Base-by-base conservation (phyloP, 2,888 invertebrate species). In the Hedya salicella region DNA sequence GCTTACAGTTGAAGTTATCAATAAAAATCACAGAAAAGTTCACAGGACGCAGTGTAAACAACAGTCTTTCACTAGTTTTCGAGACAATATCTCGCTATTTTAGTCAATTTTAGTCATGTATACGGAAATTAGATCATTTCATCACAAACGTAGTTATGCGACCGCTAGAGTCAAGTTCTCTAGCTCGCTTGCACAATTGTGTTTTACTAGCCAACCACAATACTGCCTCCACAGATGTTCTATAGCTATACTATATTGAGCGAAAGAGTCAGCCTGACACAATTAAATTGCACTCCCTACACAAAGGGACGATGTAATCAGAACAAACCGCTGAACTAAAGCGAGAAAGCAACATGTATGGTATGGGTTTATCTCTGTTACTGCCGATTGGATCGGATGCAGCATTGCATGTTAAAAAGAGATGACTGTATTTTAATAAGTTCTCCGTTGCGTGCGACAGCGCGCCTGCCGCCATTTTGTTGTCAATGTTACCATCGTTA, bases 111-210 rank as follows among this genome's bases (percentile, higher is more conserved):
- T 14, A 54, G 66, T 62, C 50, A 46, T 62, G 57, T 68, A 71
- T 79, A 79, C 80, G 76, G 78, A 78, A 75, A 75, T 78, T 77
- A 75, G 78, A 60, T 79, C 80, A 78, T 76, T 74, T 80, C 72
- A 42, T 66, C 79, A 79, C 76, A 80, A 82, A 83, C 81, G 75
- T 76, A 83, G 82, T 75, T 78, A 81, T 81, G 79, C 83, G 81
- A 83, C 71, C 83, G 80, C 80, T 80, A 81, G 82, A 78, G 73
- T 78, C 85, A 84, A 84, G 80, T 81, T 82, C 80, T 69, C 71
- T 67, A 46, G 48, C 69, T 68, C 64, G 69, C 70, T 72, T 72
- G 69, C 73, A 72, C 72, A 70, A 70, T 69, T 69, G 70, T 69
- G 68, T 68, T 57, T 69, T 54, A 70, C 67, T 65, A 69, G 61